Conservation (phyloP, 2,113 vertebrate species). For the Odocoileus virginianus region DNA sequence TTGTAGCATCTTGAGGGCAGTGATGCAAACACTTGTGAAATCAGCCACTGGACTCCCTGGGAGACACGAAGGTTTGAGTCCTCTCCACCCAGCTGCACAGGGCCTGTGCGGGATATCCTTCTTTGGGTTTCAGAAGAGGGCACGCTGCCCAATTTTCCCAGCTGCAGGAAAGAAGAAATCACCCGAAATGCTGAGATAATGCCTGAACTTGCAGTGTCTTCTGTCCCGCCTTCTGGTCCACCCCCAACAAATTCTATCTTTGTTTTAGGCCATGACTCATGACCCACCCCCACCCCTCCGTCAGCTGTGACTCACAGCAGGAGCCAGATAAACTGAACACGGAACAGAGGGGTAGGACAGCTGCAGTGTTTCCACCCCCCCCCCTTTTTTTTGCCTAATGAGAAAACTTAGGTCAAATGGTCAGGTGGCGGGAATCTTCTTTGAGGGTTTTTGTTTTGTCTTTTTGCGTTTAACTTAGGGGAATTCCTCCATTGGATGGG, state of each 20-base stretch:
- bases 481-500: slow-evolving; percentile 1
- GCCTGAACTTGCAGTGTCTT: slow-evolving; percentile 48
- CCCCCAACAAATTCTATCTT: slow-evolving; percentile 66
- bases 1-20: neutral
- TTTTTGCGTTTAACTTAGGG: neutral
- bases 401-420: slow-evolving; percentile 63
- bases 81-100: neutral
- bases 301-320: slow-evolving; percentile 69
- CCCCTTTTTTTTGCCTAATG: neutral
- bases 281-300: neutral
- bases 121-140: neutral
- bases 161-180: slow-evolving; percentile 59
- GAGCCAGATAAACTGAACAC: slow-evolving; percentile 41
- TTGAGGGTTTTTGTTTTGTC: neutral
- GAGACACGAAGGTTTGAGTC: neutral
- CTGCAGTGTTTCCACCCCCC: neutral
- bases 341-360: neutral
- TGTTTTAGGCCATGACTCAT: slow-evolving; percentile 66
- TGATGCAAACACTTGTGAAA: neutral
- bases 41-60: neutral
- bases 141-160: neutral
- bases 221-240: slow-evolving; percentile 3
- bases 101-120: neutral
- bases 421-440: slow-evolving; percentile 39
- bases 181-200: slow-evolving; percentile 58